Conservation (phyloP, 2,888 invertebrate genomes). For the Mythimna ferrago region DNA sequence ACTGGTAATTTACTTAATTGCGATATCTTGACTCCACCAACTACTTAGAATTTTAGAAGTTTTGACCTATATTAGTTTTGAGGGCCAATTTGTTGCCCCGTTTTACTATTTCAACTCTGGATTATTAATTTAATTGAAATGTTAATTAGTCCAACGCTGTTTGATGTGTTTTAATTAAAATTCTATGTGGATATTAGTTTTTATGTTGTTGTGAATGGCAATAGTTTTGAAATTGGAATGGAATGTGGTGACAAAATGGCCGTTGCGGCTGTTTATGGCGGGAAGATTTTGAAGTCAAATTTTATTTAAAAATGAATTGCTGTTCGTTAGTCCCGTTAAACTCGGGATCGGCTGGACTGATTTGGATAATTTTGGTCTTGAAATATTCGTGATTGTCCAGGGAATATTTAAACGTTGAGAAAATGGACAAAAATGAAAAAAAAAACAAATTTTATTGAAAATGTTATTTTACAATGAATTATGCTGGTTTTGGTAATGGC, state of each 20-base stretch:
- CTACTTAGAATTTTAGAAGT: conserved; percentile 35
- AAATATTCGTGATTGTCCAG: no score
- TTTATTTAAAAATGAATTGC: no score
- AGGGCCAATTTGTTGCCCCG: conserved; percentile 28
- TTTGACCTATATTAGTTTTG: conserved; percentile 42
- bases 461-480: no score
- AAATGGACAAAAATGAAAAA: no score
- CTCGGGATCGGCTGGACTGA: no score
- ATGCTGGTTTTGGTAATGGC: no score
- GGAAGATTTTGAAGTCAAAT: neutral
- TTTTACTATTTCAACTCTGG: conserved; percentile 16
- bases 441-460: no score
- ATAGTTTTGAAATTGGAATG: conserved; percentile 33
- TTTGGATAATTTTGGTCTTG: no score
- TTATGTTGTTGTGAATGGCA: conserved; percentile 33
- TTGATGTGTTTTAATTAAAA: conserved; percentile 53
- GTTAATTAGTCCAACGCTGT: conserved; percentile 32
- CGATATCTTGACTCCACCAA: conserved; percentile 20
- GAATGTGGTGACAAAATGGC: conserved; percentile 24
- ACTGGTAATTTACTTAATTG: conserved; percentile 43
- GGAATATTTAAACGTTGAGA: no score
- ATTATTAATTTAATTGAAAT: conserved; percentile 42
- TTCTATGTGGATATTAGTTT: conserved; percentile 44
- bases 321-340: no score
- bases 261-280: neutral